A percentile compares a stretch with the other conserved stretches of the same genome.
Conservation (phyloP, 2,888 invertebrate species). For the Chloroclysta siterata region DNA sequence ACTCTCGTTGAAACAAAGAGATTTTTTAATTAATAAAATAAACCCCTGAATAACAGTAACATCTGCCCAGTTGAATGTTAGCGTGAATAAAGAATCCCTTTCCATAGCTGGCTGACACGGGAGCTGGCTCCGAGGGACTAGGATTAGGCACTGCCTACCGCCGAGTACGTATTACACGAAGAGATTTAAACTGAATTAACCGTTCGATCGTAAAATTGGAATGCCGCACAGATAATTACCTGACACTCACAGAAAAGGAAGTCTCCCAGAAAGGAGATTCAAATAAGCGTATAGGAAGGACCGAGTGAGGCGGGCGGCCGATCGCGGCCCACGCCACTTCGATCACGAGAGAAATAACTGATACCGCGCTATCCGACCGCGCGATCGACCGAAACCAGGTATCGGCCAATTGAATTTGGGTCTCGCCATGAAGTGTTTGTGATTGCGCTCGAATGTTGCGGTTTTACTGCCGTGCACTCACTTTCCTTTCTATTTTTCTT, state of each 20-base stretch:
- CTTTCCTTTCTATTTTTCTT: slow-evolving; percentile 32
- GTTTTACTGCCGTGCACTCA: slow-evolving; percentile 35
- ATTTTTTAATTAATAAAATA: not conserved
- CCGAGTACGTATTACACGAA: slow-evolving; percentile 79
- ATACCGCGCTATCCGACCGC: slow-evolving; percentile 63
- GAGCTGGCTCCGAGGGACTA: slow-evolving; percentile 70
- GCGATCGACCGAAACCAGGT: slow-evolving; percentile 68
- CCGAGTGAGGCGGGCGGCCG: slow-evolving; percentile 64
- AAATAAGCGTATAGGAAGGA: slow-evolving; percentile 80
- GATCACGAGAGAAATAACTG: slow-evolving; percentile 71
- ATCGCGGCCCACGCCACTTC: slow-evolving; percentile 53
- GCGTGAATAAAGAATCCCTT: slow-evolving; percentile 47
- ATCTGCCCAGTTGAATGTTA: not conserved
- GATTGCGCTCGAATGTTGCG: slow-evolving; percentile 43
- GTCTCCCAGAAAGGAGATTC: slow-evolving; percentile 80
- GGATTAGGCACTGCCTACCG: slow-evolving; percentile 78
- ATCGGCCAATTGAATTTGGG: slow-evolving; percentile 67
- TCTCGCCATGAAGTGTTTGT: slow-evolving; percentile 45
- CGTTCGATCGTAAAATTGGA: slow-evolving; percentile 85
- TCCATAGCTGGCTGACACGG: slow-evolving; percentile 57
- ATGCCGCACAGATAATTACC: slow-evolving; percentile 85
- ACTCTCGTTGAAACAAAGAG: not conserved
- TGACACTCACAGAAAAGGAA: slow-evolving; percentile 85
- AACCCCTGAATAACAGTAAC: not conserved
- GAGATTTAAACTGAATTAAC: slow-evolving; percentile 85